Evolutionary conservation across 2,888 invertebrate species (phyloP).

Genomic region (Hyles lineata): DNA sequence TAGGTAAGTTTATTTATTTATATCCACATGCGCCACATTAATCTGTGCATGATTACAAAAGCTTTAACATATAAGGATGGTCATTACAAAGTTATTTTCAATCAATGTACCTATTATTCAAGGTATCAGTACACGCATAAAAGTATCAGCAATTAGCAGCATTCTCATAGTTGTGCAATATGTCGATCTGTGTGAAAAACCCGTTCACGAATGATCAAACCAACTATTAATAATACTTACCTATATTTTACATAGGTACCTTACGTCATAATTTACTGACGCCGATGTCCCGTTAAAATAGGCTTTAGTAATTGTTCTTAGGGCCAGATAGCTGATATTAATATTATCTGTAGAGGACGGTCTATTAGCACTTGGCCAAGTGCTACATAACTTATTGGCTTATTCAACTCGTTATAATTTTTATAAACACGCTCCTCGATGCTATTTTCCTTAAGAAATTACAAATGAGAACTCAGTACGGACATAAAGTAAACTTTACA

Average conservation of each 20-base stretch:
- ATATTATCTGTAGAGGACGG: no score
- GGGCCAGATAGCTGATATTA: no score
- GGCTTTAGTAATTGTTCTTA: no score
- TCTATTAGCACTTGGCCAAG: no score
- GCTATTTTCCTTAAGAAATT: no score
- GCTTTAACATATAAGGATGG: not conserved
- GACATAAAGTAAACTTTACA: no score
- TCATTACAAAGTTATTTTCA: not conserved
- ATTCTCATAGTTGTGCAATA: conserved; percentile 23
- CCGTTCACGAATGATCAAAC: not conserved
- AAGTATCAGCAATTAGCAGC: conserved; percentile 2
- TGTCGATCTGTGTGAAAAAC: conserved; percentile 1
- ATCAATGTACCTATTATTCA: not conserved
- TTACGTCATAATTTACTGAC: no score
- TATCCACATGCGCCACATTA: not conserved
- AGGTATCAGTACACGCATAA: not conserved
- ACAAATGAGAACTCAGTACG: no score
- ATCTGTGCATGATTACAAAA: not conserved
- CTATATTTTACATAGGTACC: not conserved
- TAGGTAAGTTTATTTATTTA: not conserved
- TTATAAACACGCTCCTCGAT: no score
- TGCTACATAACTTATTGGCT: no score
- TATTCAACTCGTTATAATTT: no score
- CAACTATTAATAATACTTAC: not conserved
- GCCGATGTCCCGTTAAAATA: no score